Conservation (phyloP, 2,113 vertebrate genomes). For the Echinops telfairi region DNA sequence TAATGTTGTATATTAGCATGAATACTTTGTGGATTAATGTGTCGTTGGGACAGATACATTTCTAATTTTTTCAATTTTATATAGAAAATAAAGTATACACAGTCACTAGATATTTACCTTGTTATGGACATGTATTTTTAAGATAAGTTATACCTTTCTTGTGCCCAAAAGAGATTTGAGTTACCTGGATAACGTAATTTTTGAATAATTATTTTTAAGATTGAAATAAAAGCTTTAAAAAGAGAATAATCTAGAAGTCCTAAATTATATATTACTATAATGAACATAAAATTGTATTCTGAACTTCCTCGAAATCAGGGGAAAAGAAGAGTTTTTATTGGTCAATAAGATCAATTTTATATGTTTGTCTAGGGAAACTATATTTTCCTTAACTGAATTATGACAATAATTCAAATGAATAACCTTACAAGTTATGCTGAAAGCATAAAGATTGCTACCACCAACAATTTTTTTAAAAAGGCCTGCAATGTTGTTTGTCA, state of each 20-base stretch:
- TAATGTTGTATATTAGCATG: conserved; percentile 13
- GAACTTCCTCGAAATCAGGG: no score
- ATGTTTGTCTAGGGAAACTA: no score
- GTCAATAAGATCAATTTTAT: no score
- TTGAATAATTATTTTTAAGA: conserved; percentile 56
- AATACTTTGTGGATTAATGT: not conserved
- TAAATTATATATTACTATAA: no score
- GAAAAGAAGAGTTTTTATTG: no score
- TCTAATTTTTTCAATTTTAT: not conserved
- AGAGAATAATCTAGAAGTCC: not conserved
- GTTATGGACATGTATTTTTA: not conserved
- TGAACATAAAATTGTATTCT: no score
- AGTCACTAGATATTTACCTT: not conserved
- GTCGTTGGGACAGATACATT: not conserved
- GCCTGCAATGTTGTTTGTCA: not conserved
- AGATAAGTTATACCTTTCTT: not conserved
- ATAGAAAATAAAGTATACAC: conserved; percentile 24
- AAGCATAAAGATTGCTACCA: not conserved
- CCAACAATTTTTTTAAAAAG: not conserved
- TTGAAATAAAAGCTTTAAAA: not conserved
- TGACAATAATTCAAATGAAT: not conserved
- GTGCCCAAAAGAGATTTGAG: not conserved
- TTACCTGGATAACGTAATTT: conserved; percentile 1
- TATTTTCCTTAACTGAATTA: not conserved
- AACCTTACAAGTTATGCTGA: conserved; percentile 13